These are phyloP conservation scores for Heliconius aoede DNA, from an alignment of 2,888 invertebrate genomes.

Conservation along the genomic window DNA sequence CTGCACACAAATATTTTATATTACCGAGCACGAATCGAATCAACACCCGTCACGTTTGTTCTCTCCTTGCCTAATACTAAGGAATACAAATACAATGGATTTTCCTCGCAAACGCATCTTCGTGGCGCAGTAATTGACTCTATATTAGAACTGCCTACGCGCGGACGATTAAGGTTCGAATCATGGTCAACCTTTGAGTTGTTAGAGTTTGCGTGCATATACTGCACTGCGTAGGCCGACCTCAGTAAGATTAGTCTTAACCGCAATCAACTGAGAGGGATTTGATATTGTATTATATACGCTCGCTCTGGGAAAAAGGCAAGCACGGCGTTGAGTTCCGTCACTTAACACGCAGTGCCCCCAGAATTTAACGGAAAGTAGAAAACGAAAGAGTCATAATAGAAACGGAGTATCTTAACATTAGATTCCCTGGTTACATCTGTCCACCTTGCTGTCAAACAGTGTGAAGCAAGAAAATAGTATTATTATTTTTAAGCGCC, in stretches of 20 bases:
- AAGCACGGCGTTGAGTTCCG: no score
- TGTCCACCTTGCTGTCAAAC: not conserved
- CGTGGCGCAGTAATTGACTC: not conserved
- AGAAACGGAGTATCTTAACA: no score
- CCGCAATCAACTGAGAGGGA: constrained; percentile 14
- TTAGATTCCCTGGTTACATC: no score
- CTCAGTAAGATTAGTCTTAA: constrained; percentile 15
- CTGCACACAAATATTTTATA: no score
- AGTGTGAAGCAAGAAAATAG: not conserved
- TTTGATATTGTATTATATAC: not conserved
- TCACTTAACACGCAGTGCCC: no score
- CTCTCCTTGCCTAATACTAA: no score
- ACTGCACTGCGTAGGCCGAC: constrained; percentile 20
- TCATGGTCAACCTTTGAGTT: not conserved
- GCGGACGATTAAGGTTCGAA: not conserved
- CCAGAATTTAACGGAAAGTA: no score
- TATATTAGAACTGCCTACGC: not conserved
- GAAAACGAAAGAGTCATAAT: no score
- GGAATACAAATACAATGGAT: no score
- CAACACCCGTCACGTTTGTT: no score
- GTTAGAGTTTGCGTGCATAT: not conserved
- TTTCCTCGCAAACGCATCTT: not conserved
- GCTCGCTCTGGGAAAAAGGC: no score
- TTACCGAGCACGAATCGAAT: not conserved
- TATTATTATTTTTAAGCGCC: no score